Conservation (phyloP, 2,888 invertebrate species). For the Cecidostiba fungosa region DNA sequence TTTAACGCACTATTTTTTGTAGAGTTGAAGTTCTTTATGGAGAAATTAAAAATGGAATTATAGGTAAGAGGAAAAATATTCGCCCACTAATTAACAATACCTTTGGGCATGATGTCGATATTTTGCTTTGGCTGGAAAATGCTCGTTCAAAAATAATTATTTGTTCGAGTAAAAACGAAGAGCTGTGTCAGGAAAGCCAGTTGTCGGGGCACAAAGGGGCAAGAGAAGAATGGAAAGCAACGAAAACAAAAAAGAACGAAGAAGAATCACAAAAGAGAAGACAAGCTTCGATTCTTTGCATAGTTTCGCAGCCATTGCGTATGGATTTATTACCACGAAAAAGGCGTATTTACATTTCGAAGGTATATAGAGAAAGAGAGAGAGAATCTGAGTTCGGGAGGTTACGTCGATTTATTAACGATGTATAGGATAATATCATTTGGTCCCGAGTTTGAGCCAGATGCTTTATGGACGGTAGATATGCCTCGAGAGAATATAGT, state of each 20-base stretch:
- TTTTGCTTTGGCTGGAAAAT: neutral
- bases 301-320: conserved; percentile 59
- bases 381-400: conserved; percentile 28
- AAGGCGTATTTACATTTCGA: conserved; percentile 52
- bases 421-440: conserved; percentile 32
- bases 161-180: conserved; percentile 27
- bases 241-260: conserved; percentile 1
- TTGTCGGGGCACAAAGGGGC: conserved; percentile 17
- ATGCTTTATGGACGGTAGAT: conserved; percentile 31
- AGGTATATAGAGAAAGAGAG: neutral
- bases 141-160: conserved; percentile 30
- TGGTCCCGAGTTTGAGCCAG: conserved; percentile 18
- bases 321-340: conserved; percentile 58
- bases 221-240: conserved; percentile 53
- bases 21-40: neutral
- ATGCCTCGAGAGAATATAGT: no score
- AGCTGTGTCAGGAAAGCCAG: neutral
- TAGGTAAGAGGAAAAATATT: no score
- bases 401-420: conserved; percentile 53
- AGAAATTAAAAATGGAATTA: no score
- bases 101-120: no score
- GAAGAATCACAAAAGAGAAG: conserved; percentile 6
- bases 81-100: no score
- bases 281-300: conserved; percentile 55
- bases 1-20: neutral